A percentile compares a stretch with the other conserved stretches of the same genome.
These are phyloP conservation scores for Mastomys natalensis DNA, from an alignment of 2,113 vertebrate genomes.

Conservation along the genomic window DNA sequence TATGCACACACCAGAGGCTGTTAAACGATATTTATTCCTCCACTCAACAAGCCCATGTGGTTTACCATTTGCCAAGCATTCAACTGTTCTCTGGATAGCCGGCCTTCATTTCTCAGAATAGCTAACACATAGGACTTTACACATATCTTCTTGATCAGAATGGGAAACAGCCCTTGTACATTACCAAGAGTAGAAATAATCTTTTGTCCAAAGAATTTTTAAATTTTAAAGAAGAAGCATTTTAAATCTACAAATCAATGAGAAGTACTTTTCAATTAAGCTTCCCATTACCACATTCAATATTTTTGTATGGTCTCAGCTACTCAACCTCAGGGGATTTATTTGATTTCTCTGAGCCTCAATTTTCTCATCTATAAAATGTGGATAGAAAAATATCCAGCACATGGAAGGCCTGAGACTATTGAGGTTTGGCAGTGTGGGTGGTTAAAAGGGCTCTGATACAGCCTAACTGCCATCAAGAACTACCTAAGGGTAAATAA, in stretches of 20 bases:
- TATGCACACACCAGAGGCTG: not conserved
- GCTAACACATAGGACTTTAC: not conserved
- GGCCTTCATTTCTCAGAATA: not conserved
- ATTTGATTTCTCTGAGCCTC: not conserved
- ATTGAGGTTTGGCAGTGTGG: not conserved
- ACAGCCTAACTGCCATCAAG: not conserved
- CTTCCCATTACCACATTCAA: not conserved
- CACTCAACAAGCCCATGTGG: not conserved
- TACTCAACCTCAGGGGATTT: not conserved
- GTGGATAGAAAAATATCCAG: not conserved
- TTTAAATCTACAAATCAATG: conserved; percentile 28
- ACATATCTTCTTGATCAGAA: not conserved
- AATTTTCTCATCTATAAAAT: conserved; percentile 2
- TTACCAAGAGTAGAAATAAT: not conserved
- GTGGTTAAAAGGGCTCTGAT: not conserved
- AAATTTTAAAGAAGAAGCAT: not conserved
- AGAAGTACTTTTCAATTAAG: not conserved
- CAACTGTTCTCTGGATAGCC: not conserved
- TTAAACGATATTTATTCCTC: not conserved
- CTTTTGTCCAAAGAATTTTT: conserved; percentile 1
- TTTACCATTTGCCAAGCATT: not conserved
- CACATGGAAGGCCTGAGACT: not conserved
- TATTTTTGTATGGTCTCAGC: not conserved
- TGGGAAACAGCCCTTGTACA: not conserved
- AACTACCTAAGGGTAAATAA: not conserved